A percentile compares a stretch with the other conserved stretches of the same genome.
Conservation (phyloP, 2,888 invertebrate species). For the Sphaerophoria taeniata region DNA sequence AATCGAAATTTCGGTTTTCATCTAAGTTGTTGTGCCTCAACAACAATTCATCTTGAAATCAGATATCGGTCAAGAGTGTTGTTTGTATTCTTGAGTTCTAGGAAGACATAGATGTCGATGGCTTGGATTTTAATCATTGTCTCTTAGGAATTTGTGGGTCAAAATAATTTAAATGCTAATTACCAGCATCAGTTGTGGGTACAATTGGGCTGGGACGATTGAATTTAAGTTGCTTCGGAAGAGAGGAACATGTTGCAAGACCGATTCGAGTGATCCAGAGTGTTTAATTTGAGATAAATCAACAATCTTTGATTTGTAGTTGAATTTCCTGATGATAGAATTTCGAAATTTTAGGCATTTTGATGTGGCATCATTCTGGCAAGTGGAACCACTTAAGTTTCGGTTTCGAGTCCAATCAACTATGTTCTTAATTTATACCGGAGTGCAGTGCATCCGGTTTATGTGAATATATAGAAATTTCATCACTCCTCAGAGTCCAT, state of each 20-base stretch:
- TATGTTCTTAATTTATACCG: neutral
- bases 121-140: neutral
- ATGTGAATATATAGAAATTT: neutral
- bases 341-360: neutral
- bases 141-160: conserved; percentile 14
- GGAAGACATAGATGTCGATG: neutral
- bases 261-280: neutral
- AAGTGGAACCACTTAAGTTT: conserved; percentile 7
- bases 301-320: neutral
- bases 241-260: too few relatives aligned
- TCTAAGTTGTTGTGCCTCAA: neutral
- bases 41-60: conserved; percentile 17
- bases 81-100: neutral
- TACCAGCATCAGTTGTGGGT: conserved; percentile 32
- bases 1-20: neutral
- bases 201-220: too few relatives aligned
- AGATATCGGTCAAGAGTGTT: neutral
- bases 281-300: neutral
- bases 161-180: conserved; percentile 51
- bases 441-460: neutral
- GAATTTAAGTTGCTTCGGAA: too few relatives aligned
- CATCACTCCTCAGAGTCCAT: neutral
- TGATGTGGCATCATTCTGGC: conserved; percentile 9
- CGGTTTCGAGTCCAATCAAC: neutral
- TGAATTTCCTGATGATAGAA: neutral